These are phyloP conservation scores for Argya squamiceps DNA, from an alignment of 2,797 vertebrate species.

Conservation along the genomic window DNA sequence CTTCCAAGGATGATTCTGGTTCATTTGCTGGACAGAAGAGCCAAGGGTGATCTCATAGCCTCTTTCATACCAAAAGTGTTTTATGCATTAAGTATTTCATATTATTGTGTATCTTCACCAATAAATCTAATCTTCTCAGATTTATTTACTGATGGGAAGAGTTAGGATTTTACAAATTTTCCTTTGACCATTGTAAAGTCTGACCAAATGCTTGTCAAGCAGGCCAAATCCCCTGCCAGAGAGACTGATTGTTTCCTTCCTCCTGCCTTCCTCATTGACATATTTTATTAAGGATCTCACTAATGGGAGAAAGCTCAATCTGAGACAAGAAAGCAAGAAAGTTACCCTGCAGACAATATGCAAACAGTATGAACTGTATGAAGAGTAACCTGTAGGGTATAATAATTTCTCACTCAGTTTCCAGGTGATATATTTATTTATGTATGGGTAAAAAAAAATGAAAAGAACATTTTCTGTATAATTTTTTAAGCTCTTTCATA, in stretches of 20 bases:
- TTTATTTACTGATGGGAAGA: neutral
- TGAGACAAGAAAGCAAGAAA: neutral
- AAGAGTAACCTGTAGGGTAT: rapidly evolving
- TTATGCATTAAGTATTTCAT: neutral
- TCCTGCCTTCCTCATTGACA: neutral
- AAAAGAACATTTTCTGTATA: neutral
- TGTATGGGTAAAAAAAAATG: neutral
- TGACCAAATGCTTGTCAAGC: neutral
- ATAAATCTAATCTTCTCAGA: neutral
- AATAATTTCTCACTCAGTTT: neutral
- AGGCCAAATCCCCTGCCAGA: neutral
- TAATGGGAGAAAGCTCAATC: neutral
- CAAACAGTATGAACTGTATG: neutral
- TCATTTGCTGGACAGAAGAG: neutral
- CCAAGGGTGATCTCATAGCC: neutral
- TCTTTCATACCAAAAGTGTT: neutral
- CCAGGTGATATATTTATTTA: neutral
- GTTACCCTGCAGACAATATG: neutral
- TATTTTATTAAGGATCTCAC: neutral
- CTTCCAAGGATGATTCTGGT: neutral
- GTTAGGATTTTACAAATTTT: neutral
- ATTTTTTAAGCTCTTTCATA: neutral
- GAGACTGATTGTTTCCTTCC: neutral
- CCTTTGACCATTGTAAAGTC: neutral
- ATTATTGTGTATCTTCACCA: neutral